Base-by-base conservation (phyloP, 2,797 vertebrate genomes). In the Otolemur crassicaudatus region DNA sequence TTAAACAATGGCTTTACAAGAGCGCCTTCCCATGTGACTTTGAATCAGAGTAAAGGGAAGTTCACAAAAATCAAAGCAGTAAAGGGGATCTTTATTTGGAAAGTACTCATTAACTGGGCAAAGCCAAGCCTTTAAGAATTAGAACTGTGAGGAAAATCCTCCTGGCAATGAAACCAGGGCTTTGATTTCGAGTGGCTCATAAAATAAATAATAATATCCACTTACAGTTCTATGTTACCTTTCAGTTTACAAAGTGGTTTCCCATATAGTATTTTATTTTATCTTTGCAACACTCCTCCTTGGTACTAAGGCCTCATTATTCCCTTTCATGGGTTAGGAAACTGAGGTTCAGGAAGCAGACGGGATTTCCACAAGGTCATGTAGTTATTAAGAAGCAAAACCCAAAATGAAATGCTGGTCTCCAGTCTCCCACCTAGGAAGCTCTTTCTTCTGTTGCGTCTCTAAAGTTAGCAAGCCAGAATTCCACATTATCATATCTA, bases 1-100 rank as follows among this genome's bases (percentile, higher is more conserved):
- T 97, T 65, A 97, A 98, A 98, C 95, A 85, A 97, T 56, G 92
- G 46, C 83, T 98, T 98, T 98, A 94, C 81, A 98, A 97, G 95
- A 69, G 85, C 90, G 92, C 94, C 87, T 96, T 95, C 94, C 96
- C 97, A 97, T 5, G 1, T 97, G 90, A 96, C 75, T 93, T 88
- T 97, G 58, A 91, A 95, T 97, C 88, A 97, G 97, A 97, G 94
- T 82, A 91, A 97, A 97, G 87, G 96, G 96, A 97, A 97, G 90
- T 97, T 93, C 92, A 96, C 79, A 88, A 94, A 96, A 97, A 96
- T 95, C 96, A 97, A 96, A 95, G 95, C 95, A 76, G 90, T 94
- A 96, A 93, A 96, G 91, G 77, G 94, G 82, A 95, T 87, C 97
- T 97, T 97, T 97, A 96, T 95, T 97, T 97, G 88, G 86, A 96